These are phyloP conservation scores for Passer domesticus DNA, from an alignment of 2,113 vertebrate species.

Conservation along the genomic window DNA sequence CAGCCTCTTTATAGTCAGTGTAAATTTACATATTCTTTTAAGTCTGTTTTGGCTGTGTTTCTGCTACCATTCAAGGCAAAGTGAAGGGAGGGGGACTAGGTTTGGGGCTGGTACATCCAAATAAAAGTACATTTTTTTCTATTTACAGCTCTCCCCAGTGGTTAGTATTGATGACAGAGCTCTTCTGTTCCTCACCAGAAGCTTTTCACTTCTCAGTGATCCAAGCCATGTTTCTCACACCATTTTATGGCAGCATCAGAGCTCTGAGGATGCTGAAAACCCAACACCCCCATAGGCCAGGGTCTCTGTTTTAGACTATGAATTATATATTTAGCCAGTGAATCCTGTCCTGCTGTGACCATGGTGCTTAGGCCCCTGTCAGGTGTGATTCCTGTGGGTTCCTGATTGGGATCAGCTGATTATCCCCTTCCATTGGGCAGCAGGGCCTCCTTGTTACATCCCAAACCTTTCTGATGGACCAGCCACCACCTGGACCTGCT, in stretches of 20 bases:
- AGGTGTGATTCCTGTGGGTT: not conserved
- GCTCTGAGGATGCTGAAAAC: not conserved
- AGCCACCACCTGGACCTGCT: not conserved
- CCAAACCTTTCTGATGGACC: not conserved
- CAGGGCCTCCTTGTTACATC: not conserved
- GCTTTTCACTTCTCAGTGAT: not conserved
- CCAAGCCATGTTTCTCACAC: not conserved
- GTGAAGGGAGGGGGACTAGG: not conserved
- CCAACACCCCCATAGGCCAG: fast-evolving
- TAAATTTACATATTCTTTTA: not conserved
- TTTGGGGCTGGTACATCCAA: not conserved
- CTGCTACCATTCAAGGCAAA: slow-evolving; percentile 4
- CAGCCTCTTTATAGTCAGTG: not conserved
- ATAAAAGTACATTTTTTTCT: not conserved
- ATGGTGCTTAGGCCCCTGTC: not conserved
- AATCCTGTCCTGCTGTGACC: not conserved
- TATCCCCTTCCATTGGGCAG: not conserved
- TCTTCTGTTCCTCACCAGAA: not conserved
- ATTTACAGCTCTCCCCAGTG: not conserved
- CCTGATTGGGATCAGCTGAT: not conserved
- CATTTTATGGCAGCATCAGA: not conserved
- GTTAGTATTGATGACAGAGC: not conserved
- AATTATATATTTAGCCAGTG: not conserved
- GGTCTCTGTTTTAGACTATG: not conserved
- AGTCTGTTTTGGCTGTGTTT: not conserved